Evolutionary conservation across 2,888 invertebrate genomes (phyloP).

Genomic region (Brenthis hecate): DNA sequence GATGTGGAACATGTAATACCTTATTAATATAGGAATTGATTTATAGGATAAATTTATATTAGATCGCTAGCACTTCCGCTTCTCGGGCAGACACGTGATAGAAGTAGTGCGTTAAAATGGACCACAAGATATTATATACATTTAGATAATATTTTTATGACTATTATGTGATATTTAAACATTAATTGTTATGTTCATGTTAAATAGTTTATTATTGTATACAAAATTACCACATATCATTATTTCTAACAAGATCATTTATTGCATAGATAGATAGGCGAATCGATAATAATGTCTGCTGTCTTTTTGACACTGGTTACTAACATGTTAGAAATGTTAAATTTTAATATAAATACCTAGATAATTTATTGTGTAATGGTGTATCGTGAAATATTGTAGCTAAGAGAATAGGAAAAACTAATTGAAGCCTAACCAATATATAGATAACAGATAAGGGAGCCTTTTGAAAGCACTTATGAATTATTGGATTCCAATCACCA

Average conservation of each 20-base stretch:
- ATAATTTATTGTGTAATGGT: slow-evolving; percentile 35
- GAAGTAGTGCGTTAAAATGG: slow-evolving; percentile 63
- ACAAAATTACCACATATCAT: slow-evolving; percentile 77
- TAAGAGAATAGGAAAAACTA: slow-evolving; percentile 23
- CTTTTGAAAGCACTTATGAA: slow-evolving; percentile 39
- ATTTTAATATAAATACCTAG: slow-evolving; percentile 15
- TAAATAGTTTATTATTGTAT: slow-evolving; percentile 69
- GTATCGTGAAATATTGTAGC: slow-evolving; percentile 18
- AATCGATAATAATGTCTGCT: slow-evolving; percentile 21
- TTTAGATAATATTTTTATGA: slow-evolving; percentile 64
- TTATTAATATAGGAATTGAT: too few relatives aligned
- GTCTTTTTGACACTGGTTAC: slow-evolving; percentile 22
- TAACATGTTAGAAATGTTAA: slow-evolving; percentile 23
- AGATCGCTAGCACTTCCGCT: slow-evolving; percentile 34
- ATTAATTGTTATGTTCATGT: slow-evolving; percentile 72
- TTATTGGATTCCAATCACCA: slow-evolving; percentile 30
- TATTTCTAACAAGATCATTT: slow-evolving; percentile 61
- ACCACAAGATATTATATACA: slow-evolving; percentile 72
- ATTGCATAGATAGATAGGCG: slow-evolving; percentile 34
- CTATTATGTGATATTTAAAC: slow-evolving; percentile 80
- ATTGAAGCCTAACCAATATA: slow-evolving; percentile 29
- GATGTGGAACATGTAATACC: neutral
- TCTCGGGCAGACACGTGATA: slow-evolving; percentile 55
- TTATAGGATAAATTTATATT: slow-evolving; percentile 3
- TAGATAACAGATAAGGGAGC: slow-evolving; percentile 21